A percentile compares a stretch with the other conserved stretches of the same genome.
phyloP scores from a whole-genome alignment of 2,888 invertebrate species.

The Atethmia centrago region DNA sequence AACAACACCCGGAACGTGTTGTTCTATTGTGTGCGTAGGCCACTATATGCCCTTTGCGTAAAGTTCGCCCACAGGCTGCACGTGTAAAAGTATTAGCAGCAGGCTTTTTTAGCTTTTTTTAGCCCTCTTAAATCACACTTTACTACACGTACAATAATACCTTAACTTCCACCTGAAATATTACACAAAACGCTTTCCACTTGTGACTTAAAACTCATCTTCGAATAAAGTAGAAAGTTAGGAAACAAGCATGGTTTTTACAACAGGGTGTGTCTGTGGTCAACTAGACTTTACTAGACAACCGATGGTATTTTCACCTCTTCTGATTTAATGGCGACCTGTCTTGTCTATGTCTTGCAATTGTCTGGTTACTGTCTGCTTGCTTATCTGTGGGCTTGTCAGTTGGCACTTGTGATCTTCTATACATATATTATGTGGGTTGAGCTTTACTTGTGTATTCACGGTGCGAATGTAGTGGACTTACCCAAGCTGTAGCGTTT shows the following conservation, averaged over 20 bases:
- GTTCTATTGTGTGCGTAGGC: too few species aligned
- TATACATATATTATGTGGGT: background rate
- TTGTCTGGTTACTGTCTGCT: slow-evolving; percentile 41
- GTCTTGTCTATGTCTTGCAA: slow-evolving; percentile 40
- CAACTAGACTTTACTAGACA: slow-evolving; percentile 65
- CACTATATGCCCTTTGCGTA: too few species aligned
- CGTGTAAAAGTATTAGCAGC: too few species aligned
- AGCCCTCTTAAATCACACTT: background rate
- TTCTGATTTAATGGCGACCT: slow-evolving; percentile 59
- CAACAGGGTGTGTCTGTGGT: slow-evolving; percentile 78
- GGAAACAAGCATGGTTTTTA: slow-evolving; percentile 76
- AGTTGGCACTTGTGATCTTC: slow-evolving; percentile 8
- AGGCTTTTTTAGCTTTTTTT: too few species aligned
- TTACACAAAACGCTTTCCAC: slow-evolving; percentile 41
- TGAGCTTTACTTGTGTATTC: background rate
- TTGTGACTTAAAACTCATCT: slow-evolving; percentile 53
- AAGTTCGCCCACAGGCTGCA: too few species aligned
- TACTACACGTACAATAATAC: background rate
- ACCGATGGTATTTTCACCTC: slow-evolving; percentile 72
- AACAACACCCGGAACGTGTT: too few species aligned
- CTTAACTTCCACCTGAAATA: slow-evolving; percentile 7
- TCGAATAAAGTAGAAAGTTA: slow-evolving; percentile 79
- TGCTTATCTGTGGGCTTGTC: background rate
- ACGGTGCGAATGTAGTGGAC: background rate
- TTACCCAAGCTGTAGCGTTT: too few species aligned